Conservation (phyloP, 2,888 invertebrate genomes). For the Microplitis deprimator region DNA sequence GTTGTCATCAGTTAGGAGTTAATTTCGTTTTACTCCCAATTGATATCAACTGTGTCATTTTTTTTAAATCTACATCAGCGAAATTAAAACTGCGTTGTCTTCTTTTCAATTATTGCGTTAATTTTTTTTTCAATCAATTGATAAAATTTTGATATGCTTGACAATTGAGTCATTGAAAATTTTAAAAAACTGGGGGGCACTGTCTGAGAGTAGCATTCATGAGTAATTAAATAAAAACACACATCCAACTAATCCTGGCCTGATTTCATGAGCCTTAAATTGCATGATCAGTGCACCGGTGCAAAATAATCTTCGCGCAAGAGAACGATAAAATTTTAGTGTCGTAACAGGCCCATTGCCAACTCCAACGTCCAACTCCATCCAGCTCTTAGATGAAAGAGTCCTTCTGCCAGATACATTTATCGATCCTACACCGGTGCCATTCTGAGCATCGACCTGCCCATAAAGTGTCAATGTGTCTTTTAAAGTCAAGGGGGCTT, state of each 20-base stretch:
- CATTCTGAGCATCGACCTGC: conserved; percentile 88
- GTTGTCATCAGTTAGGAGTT: no score
- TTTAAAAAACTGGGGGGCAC: background rate
- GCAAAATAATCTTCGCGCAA: conserved; percentile 82
- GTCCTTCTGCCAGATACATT: conserved; percentile 84
- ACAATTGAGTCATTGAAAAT: no score
- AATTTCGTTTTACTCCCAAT: no score
- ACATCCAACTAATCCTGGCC: conserved; percentile 86
- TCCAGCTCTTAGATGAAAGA: conserved; percentile 88
- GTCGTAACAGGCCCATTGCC: conserved; percentile 88
- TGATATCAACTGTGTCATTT: no score
- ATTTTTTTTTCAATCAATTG: no score
- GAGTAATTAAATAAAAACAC: conserved; percentile 61
- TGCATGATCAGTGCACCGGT: conserved; percentile 85
- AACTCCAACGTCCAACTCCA: conserved; percentile 87
- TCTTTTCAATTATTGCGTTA: no score
- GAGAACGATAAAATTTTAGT: conserved; percentile 83
- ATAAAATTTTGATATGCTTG: no score
- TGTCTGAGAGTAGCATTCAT: no score
- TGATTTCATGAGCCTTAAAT: conserved; percentile 83
- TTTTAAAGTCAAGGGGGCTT: conserved; percentile 89
- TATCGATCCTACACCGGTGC: conserved; percentile 86
- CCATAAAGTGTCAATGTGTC: conserved; percentile 90
- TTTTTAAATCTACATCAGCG: no score
- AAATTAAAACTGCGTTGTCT: no score